Evolutionary conservation across 2,888 invertebrate species (phyloP).

Genomic region (Drosophila sordidula): DNA sequence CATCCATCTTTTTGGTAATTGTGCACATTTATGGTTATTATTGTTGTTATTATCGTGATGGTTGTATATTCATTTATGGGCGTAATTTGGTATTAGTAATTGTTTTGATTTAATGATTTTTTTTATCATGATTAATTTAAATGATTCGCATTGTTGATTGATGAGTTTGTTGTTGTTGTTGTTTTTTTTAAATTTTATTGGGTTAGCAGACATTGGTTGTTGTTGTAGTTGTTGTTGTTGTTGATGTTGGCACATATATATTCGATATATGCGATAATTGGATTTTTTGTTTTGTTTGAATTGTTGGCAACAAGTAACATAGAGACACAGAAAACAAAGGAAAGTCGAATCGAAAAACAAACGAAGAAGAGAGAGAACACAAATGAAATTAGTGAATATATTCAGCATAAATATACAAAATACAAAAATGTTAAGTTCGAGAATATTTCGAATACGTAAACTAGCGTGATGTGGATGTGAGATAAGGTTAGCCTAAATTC

Average conservation of each 20-base stretch:
- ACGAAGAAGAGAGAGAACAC: constrained; percentile 75
- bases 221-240: constrained; percentile 55
- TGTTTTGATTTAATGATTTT: constrained; percentile 38
- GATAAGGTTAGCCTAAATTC: constrained; percentile 32
- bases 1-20: constrained; percentile 92
- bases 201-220: constrained; percentile 57
- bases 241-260: constrained; percentile 41
- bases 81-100: constrained; percentile 59
- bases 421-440: constrained; percentile 44
- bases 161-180: constrained; percentile 49
- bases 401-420: constrained; percentile 45
- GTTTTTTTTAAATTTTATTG: constrained; percentile 26
- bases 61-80: constrained; percentile 33
- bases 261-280: constrained; percentile 34
- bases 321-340: constrained; percentile 54
- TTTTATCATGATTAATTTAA: constrained; percentile 35
- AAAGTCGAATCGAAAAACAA: constrained; percentile 67
- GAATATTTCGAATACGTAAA: constrained; percentile 28
- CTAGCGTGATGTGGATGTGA: constrained; percentile 35
- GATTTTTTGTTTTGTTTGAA: constrained; percentile 35
- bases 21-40: constrained; percentile 55
- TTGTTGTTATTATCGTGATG: constrained; percentile 24
- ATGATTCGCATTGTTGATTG: constrained; percentile 53
- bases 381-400: constrained; percentile 77
- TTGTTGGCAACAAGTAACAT: constrained; percentile 50